phyloP scores from a whole-genome alignment of 2,888 invertebrate genomes.

The Schizaphis graminum region DNA sequence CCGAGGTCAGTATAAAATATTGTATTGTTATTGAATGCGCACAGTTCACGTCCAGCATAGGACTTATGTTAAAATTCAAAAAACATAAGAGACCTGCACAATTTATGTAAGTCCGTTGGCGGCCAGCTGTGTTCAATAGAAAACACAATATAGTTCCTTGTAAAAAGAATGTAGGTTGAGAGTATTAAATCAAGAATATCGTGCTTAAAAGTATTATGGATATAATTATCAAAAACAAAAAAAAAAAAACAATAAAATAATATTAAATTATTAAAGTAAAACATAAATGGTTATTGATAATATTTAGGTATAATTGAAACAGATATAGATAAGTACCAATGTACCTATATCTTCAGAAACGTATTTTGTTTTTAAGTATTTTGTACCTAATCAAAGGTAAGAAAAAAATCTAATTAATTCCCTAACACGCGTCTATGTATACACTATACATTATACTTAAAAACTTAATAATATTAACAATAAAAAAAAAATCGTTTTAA shows the following conservation, averaged over 20 bases:
- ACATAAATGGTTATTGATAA: too few relatives aligned
- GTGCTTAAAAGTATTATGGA: background rate
- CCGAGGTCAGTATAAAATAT: background rate
- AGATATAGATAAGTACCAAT: too few relatives aligned
- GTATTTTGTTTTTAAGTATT: too few relatives aligned
- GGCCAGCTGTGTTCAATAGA: background rate
- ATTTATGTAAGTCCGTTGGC: background rate
- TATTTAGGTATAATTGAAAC: too few relatives aligned
- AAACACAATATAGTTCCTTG: background rate
- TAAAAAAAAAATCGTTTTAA: background rate
- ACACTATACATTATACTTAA: background rate
- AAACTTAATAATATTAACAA: background rate
- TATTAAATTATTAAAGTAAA: too few relatives aligned
- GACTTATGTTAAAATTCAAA: background rate
- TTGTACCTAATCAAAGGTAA: too few relatives aligned
- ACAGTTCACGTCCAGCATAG: background rate
- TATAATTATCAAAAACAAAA: background rate
- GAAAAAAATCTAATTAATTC: too few relatives aligned
- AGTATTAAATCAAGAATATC: background rate
- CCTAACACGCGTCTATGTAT: too few relatives aligned
- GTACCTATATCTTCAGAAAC: too few relatives aligned
- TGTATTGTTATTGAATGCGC: background rate
- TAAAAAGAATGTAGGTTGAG: background rate
- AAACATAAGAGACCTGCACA: background rate
- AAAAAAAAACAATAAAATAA: too few relatives aligned